These are phyloP conservation scores for Gymnodraco acuticeps DNA, from an alignment of 2,797 vertebrate genomes.

Conservation along the genomic window DNA sequence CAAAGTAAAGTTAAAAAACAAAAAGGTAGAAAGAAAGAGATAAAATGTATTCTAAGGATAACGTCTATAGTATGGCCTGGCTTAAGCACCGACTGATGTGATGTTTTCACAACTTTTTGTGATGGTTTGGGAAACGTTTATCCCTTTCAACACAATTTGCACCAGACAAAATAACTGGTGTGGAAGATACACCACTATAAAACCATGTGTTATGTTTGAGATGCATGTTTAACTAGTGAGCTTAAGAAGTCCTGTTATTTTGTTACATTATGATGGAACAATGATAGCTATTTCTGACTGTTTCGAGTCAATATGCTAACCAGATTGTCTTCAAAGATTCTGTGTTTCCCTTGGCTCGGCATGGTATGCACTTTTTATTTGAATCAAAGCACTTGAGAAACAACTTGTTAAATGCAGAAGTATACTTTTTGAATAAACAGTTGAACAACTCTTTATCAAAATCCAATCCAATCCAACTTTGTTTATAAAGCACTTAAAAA, in stretches of 20 bases:
- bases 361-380: not conserved
- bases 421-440: too few relatives aligned
- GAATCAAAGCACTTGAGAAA: not conserved
- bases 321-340: too few relatives aligned
- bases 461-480: too few relatives aligned
- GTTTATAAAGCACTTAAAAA: too few relatives aligned
- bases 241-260: not conserved
- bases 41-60: too few relatives aligned
- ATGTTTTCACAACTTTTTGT: too few relatives aligned
- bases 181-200: too few relatives aligned
- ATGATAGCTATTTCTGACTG: not conserved
- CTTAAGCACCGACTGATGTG: not conserved
- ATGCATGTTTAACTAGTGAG: not conserved
- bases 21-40: not conserved
- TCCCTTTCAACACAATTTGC: too few relatives aligned
- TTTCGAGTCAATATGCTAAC: not conserved
- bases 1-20: not conserved
- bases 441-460: not conserved
- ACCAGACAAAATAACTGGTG: too few relatives aligned
- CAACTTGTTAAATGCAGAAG: not conserved
- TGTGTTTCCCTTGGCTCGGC: not conserved
- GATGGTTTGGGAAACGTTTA: too few relatives aligned
- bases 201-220: too few relatives aligned
- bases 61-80: not conserved
- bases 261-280: not conserved